phyloP scores from a whole-genome alignment of 2,113 vertebrate genomes.

The Noturus placidus region DNA sequence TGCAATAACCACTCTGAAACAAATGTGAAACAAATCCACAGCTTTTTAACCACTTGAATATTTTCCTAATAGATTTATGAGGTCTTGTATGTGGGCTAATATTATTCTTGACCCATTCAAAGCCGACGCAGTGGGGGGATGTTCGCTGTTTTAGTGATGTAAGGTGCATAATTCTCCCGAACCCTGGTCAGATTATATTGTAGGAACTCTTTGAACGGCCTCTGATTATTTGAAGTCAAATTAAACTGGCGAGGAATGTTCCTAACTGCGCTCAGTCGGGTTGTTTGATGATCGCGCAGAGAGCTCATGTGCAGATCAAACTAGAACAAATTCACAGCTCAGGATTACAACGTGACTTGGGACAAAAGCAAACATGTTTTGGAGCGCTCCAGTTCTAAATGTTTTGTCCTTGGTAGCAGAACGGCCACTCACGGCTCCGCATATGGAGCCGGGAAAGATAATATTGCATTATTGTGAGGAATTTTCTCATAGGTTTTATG shows the following conservation, averaged over 20 bases:
- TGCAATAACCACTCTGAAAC: not conserved
- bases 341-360: conserved; percentile 29
- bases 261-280: conserved; percentile 46
- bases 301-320: conserved; percentile 48
- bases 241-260: conserved; percentile 58
- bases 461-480: conserved; percentile 15
- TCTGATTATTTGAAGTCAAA: conserved; percentile 58
- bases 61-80: conserved; percentile 57
- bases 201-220: conserved; percentile 52
- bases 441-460: conserved; percentile 16
- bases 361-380: conserved; percentile 49
- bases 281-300: conserved; percentile 50
- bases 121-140: conserved; percentile 34
- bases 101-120: conserved; percentile 61
- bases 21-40: conserved; percentile 39
- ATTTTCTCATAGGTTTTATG: not conserved
- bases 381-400: not conserved
- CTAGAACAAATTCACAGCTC: conserved; percentile 37
- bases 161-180: conserved; percentile 36
- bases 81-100: conserved; percentile 56
- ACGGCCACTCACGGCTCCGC: conserved; percentile 10
- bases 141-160: conserved; percentile 55
- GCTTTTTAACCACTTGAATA: conserved; percentile 44
- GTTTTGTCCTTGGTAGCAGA: conserved; percentile 30
- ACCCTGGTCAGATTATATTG: conserved; percentile 42